Conservation (phyloP, 2,797 vertebrate species). For the Poeciliopsis presidionis region DNA sequence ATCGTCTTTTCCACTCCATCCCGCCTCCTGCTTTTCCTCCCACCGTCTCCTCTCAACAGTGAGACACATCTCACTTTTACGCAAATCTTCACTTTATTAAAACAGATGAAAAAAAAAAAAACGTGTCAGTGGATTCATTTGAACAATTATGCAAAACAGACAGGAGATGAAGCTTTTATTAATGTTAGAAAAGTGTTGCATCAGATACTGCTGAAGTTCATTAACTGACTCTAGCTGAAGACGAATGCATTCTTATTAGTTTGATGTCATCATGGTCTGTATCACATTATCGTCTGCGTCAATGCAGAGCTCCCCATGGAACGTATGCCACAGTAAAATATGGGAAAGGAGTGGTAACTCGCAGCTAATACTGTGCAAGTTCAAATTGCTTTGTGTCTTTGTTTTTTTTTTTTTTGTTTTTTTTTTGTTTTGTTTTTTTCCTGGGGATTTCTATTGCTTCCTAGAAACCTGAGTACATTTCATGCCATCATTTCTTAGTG, state of each 20-base stretch:
- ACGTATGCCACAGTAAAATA: constrained; percentile 34
- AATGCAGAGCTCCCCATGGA: constrained; percentile 55
- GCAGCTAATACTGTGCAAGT: constrained; percentile 22
- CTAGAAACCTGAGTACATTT: constrained; percentile 12
- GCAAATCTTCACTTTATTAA: constrained; percentile 72
- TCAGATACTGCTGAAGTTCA: constrained; percentile 76
- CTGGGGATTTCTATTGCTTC: constrained; percentile 17
- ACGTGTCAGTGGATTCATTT: constrained; percentile 76
- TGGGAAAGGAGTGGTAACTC: constrained; percentile 17
- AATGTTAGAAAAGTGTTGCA: constrained; percentile 78
- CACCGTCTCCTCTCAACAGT: constrained; percentile 30
- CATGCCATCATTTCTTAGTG: background rate
- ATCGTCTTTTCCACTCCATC: constrained; percentile 26
- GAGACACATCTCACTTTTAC: constrained; percentile 60
- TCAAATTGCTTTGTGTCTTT: constrained; percentile 18
- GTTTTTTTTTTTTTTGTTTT: background rate
- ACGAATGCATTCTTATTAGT: constrained; percentile 69
- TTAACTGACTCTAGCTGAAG: constrained; percentile 70
- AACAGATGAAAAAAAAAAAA: constrained; percentile 35
- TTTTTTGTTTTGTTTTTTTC: too few species aligned
- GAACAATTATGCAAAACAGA: constrained; percentile 82
- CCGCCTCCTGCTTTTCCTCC: background rate
- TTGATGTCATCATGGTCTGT: constrained; percentile 60
- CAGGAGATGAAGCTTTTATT: constrained; percentile 79
- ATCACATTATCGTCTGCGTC: constrained; percentile 56